phyloP scores from a whole-genome alignment of 2,888 invertebrate genomes.

The Scrobipalpa atriplicella region DNA sequence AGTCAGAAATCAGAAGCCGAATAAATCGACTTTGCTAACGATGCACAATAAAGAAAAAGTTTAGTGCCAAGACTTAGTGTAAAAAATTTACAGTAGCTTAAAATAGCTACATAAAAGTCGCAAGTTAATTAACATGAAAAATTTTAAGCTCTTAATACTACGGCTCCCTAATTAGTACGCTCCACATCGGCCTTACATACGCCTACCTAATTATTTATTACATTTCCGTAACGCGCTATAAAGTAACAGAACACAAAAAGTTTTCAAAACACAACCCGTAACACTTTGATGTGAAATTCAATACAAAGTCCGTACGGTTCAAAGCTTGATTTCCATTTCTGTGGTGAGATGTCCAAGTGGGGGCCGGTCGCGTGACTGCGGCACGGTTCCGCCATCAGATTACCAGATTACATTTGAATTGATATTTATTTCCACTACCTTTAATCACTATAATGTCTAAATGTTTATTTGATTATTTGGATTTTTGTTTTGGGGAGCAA shows the following conservation, averaged over 20 bases:
- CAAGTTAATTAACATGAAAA: slow-evolving; percentile 17
- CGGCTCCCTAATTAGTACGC: not conserved
- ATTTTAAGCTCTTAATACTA: slow-evolving; percentile 3
- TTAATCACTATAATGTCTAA: slow-evolving; percentile 28
- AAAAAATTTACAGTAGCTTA: not conserved
- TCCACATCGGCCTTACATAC: not conserved
- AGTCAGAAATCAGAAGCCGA: slow-evolving; percentile 22
- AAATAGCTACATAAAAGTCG: not conserved
- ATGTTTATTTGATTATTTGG: slow-evolving; percentile 29
- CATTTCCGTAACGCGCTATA: slow-evolving; percentile 4
- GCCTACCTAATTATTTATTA: slow-evolving; percentile 6
- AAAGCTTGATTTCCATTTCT: slow-evolving; percentile 38
- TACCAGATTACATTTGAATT: slow-evolving; percentile 35
- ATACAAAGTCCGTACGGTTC: slow-evolving; percentile 18
- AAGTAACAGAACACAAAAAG: slow-evolving; percentile 16
- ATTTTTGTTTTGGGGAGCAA: slow-evolving; percentile 22
- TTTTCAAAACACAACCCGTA: slow-evolving; percentile 21
- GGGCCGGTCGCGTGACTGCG: slow-evolving; percentile 38
- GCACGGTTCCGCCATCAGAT: slow-evolving; percentile 31
- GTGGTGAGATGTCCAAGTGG: slow-evolving; percentile 39
- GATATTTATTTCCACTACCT: slow-evolving; percentile 36
- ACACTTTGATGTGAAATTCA: slow-evolving; percentile 27
- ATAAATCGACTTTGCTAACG: slow-evolving; percentile 22
- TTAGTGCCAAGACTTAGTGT: not conserved
- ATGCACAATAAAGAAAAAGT: not conserved